Evolutionary conservation across 37 sponge, comb jelly and placozoan species (phyloP), one percentile per base, ranked within the genome.

Genomic region (Mnemiopsis leidyi): DNA sequence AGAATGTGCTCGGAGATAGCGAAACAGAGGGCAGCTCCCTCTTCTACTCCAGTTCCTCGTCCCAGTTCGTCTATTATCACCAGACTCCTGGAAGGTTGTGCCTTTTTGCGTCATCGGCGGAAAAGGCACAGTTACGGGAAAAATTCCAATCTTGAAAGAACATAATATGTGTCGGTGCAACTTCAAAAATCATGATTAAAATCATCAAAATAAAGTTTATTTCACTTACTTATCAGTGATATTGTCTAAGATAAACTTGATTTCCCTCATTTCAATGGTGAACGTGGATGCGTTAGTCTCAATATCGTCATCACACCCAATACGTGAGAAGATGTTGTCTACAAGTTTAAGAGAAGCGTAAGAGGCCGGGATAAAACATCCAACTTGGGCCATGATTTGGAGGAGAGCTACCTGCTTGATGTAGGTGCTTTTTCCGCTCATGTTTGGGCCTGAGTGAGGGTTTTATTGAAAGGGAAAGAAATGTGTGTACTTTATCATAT

Each of bases 241-340:
- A 39, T 85, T 85, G 39, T 85, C 90, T 0, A 85, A 39, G 68
- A 98, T 97, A 92, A 96, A 97, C 92, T 96, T 94, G 28, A 95
- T 88, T 93, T 98, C 98, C 68, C 95, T 94, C 97, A 98, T 97
- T 97, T 99, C 99, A 9, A 96, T 93, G 92, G 96, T 96, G 93
- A 99, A 99, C 69, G 99, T 96, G 0, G 99, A 99, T 3, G 97
- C 95, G 93, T 99, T 99, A 9, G 96, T 96, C 76, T 97, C 97
- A 31, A 99, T 96, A 76, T 97, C 97, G 93, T 97, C 98, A 93
- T 96, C 97, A 68, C 95, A 94, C 20, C 97, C 99, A 32, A 99
- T 97, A 21, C 97, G 93, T 26, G 97, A 95, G 94, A 99, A 99
- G 31, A 99, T 93, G 39, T 97, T 97, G 82, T 96, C 93, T 61